Conservation (phyloP, 2,113 vertebrate species). For the Thymallus thymallus region DNA sequence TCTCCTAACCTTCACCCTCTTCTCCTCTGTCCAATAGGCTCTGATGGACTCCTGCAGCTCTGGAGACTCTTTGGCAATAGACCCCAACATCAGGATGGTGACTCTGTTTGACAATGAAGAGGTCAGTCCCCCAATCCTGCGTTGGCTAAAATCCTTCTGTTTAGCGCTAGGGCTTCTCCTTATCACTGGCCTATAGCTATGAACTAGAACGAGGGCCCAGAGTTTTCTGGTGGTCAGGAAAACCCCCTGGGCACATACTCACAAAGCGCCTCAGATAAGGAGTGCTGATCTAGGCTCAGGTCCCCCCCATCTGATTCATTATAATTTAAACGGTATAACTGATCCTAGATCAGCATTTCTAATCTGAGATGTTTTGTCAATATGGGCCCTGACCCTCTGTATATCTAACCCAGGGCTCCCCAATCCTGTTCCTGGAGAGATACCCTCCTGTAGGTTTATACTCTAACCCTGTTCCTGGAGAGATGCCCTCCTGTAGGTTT, state of each 20-base stretch:
- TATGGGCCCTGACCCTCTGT: no score
- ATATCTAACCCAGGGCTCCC: no score
- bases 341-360: no score
- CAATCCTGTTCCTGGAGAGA: no score
- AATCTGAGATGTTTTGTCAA: no score
- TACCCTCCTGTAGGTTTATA: no score
- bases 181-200: not conserved
- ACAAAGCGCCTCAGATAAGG: no score
- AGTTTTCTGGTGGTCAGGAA: not conserved
- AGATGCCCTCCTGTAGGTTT: no score
- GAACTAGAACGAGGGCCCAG: no score
- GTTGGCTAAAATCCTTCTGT: not conserved
- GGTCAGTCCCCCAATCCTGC: conserved; percentile 67
- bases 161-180: not conserved
- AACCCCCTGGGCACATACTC: no score
- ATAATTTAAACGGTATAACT: not conserved
- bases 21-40: conserved; percentile 67
- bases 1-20: not conserved
- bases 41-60: conserved; percentile 82
- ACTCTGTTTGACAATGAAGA: conserved; percentile 95
- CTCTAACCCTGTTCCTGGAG: no score
- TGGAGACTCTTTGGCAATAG: conserved; percentile 75
- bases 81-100: conserved; percentile 88
- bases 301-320: not conserved
- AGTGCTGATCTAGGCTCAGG: no score